Percentiles rank a stretch among this genome's conserved stretches.
Conservation (phyloP, 2,113 vertebrate genomes). For the Pterocles orientalis region DNA sequence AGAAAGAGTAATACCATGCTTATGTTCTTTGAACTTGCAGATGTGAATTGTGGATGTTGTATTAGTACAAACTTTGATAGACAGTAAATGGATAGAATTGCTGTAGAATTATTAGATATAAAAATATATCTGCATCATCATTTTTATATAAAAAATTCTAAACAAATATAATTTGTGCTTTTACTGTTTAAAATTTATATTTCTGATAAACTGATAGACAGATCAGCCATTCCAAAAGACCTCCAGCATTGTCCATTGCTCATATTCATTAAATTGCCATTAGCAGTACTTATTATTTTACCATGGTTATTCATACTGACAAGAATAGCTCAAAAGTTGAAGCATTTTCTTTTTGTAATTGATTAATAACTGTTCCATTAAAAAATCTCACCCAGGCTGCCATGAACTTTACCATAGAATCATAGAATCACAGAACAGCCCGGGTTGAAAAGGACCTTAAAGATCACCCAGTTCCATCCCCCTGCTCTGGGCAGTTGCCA, state of each 20-base stretch:
- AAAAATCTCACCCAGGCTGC: background rate
- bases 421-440: too few relatives aligned
- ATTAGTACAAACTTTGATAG: background rate
- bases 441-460: too few relatives aligned
- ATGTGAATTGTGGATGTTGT: background rate
- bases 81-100: background rate
- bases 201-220: background rate
- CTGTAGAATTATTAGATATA: background rate
- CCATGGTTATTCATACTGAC: background rate
- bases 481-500: too few relatives aligned
- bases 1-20: background rate
- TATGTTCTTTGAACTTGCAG: background rate
- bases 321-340: background rate
- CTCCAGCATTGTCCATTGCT: background rate
- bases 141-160: background rate
- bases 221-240: background rate
- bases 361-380: background rate
- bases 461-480: too few relatives aligned
- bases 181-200: background rate
- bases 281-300: background rate
- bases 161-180: background rate
- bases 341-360: background rate
- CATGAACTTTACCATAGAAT: background rate
- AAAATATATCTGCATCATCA: background rate
- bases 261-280: background rate